Conservation (phyloP, 2,113 vertebrate species). For the Xiphias gladius region DNA sequence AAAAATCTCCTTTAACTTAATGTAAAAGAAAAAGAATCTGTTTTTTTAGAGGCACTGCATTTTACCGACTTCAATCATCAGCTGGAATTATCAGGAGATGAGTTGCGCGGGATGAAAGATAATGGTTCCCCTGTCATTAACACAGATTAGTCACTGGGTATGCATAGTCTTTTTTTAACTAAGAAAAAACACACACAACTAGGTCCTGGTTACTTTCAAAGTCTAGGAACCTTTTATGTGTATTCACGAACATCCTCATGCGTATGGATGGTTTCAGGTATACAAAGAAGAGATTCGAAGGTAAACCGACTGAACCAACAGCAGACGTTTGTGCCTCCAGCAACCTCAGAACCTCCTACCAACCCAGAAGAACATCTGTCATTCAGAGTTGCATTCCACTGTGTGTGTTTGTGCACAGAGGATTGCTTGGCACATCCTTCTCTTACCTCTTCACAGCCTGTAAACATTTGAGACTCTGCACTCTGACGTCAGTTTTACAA, state of each 20-base stretch:
- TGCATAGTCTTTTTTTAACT: background rate
- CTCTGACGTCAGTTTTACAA: slow-evolving; percentile 31
- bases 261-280: background rate
- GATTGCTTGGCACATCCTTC: background rate
- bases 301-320: background rate
- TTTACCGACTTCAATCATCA: background rate
- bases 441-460: background rate
- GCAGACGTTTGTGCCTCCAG: background rate
- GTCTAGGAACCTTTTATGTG: background rate
- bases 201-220: background rate
- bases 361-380: background rate
- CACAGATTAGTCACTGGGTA: slow-evolving; percentile 17
- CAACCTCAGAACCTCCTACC: background rate
- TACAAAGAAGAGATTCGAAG: background rate
- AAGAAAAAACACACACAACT: background rate
- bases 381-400: background rate
- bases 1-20: too few species aligned
- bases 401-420: background rate
- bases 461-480: background rate
- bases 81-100: slow-evolving; percentile 19
- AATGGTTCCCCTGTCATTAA: slow-evolving; percentile 25
- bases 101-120: slow-evolving; percentile 19
- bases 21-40: too few species aligned
- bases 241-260: background rate
- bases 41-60: too few species aligned